Conservation (phyloP, 2,888 invertebrate genomes). For the Agrochola macilenta region DNA sequence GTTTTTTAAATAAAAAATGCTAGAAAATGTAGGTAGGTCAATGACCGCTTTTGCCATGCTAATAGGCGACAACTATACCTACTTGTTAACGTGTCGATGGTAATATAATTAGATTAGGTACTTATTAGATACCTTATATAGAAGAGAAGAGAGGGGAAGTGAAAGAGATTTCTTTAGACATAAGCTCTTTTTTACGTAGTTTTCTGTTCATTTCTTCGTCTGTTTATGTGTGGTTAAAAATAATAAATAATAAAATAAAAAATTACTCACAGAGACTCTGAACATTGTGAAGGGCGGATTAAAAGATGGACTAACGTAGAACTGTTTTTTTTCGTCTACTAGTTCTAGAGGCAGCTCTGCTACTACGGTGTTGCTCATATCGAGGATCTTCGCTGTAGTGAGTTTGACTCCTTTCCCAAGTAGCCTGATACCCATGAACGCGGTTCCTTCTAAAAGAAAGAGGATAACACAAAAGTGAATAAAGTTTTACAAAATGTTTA, state of each 20-base stretch:
- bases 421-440: conserved; percentile 74
- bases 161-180: background rate
- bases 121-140: too few species aligned
- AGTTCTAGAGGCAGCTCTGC: conserved; percentile 65
- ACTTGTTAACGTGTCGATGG: background rate
- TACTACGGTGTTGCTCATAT: conserved; percentile 67
- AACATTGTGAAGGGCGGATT: conserved; percentile 72
- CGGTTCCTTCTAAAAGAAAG: conserved; percentile 71
- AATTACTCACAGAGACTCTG: conserved; percentile 74
- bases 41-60: background rate
- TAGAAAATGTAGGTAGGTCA: background rate
- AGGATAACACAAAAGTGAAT: background rate
- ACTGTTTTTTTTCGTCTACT: conserved; percentile 65
- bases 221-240: background rate
- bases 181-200: background rate
- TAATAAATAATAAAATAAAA: too few species aligned
- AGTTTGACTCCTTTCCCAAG: conserved; percentile 68
- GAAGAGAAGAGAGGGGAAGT: background rate
- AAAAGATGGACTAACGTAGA: conserved; percentile 72
- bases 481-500: background rate
- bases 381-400: conserved; percentile 68
- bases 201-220: background rate
- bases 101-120: background rate
- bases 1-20: background rate
- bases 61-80: background rate